These are phyloP conservation scores for Hoplodrina ambigua DNA, from an alignment of 2,888 invertebrate genomes.

Conservation along the genomic window DNA sequence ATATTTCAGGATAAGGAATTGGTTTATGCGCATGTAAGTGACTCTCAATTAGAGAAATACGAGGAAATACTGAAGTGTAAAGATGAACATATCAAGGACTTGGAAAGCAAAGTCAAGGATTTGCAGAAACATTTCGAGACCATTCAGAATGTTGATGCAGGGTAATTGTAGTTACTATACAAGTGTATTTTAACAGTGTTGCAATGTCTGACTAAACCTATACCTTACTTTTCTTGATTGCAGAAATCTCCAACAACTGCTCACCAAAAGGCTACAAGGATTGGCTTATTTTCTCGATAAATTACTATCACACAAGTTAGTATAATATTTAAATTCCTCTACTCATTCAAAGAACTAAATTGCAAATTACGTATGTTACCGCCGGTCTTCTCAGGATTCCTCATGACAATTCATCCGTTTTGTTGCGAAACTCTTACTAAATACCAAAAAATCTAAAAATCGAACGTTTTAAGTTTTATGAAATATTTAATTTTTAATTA, in stretches of 20 bases:
- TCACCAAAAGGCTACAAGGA: conserved; percentile 92
- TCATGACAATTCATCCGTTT: too few relatives aligned
- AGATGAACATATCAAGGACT: conserved; percentile 88
- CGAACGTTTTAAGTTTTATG: too few relatives aligned
- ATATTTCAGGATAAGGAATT: conserved; percentile 82
- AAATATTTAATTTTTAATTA: too few relatives aligned
- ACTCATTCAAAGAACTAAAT: not conserved
- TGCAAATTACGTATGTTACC: too few relatives aligned
- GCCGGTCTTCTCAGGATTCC: too few relatives aligned
- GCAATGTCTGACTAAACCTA: conserved; percentile 1
- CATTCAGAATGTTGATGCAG: conserved; percentile 72
- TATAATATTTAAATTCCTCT: conserved; percentile 1
- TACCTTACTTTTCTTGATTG: conserved; percentile 60
- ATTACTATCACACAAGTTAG: conserved; percentile 91
- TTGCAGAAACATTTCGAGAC: conserved; percentile 82
- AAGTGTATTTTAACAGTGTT: not conserved
- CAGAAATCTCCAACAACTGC: conserved; percentile 87
- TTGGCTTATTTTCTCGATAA: conserved; percentile 92
- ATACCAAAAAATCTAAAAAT: too few relatives aligned
- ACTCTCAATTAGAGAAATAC: conserved; percentile 85
- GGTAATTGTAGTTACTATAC: conserved; percentile 67
- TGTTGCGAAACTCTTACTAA: too few relatives aligned
- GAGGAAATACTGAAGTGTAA: conserved; percentile 88
- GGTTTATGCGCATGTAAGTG: conserved; percentile 83
- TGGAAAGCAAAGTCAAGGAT: conserved; percentile 85